Evolutionary conservation across 2,797 vertebrate genomes (phyloP), one percentile per base, ranked within the genome.

Genomic region (Myripristis jacobus): DNA sequence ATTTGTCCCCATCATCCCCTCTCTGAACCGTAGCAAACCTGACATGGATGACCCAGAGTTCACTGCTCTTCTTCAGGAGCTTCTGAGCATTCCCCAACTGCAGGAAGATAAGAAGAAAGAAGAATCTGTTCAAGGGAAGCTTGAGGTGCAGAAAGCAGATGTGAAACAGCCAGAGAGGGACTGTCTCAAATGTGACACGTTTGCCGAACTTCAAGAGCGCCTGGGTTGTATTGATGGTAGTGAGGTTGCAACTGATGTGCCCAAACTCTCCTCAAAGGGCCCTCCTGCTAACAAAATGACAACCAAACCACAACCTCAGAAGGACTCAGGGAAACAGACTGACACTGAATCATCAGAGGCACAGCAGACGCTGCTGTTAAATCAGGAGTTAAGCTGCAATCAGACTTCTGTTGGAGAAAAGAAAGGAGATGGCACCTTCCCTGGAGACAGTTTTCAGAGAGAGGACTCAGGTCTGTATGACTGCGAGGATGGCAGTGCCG

Each of bases 181-280:
- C 86, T 97, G 96, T 84, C 87, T 99, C 46, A 98, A 99, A 88
- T 99, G 98, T 79, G 97, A 98, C 86, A 99, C 98, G 0, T 99
- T 99, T 82, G 98, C 98, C 0, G 97, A 99, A 87, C 95, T 99
- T 61, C 98, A 99, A 70, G 96, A 99, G 86, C 93, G 98, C 54
- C 83, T 99, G 76, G 98, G 96, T 63, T 98, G 97, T 80, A 99
- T 99, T 0, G 96, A 99, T 0, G 97, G 96, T 77, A 96, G 94
- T 18, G 97, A 98, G 71, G 18, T 84, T 50, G 81, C 73, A 1
- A 64, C 83, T n/a, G 95, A 96, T 78, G 88, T 92, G 0, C 89
- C 91, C 50, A 93, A 75, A 44, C 95, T 95, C 66, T 94, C 94
- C 10, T 94, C 95, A 19, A 95, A 95, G 79, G 93, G 93, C 68